phyloP scores from a whole-genome alignment of 1,140 invertebrate species.

The Latrodectus geometricus region DNA sequence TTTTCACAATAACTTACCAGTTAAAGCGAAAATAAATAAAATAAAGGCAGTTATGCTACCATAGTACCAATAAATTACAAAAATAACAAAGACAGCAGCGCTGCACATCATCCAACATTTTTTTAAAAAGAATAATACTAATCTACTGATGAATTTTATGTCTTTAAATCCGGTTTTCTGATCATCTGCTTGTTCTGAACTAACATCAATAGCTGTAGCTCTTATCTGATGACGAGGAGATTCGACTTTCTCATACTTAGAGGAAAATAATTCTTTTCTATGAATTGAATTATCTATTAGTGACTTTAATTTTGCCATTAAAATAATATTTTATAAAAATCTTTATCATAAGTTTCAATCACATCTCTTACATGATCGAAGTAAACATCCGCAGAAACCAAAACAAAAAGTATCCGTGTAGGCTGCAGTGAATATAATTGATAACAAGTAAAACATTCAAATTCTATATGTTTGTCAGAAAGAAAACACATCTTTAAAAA shows the following conservation, averaged over 20 bases:
- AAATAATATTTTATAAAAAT: neutral
- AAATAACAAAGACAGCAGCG: conserved; percentile 75
- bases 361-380: no score
- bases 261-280: conserved; percentile 3
- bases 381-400: no score
- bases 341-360: neutral
- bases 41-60: conserved; percentile 79
- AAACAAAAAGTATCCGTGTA: no score
- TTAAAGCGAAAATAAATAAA: conserved; percentile 75
- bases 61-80: conserved; percentile 85
- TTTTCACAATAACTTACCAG: conserved; percentile 65
- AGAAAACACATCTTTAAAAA: no score
- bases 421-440: no score
- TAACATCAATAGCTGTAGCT: neutral
- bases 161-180: conserved; percentile 53
- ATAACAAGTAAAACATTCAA: no score
- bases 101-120: conserved; percentile 74
- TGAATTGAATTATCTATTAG: neutral
- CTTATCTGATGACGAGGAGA: conserved; percentile 4
- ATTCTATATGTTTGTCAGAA: no score
- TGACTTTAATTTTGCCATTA: conserved; percentile 39
- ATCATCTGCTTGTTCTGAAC: conserved; percentile 1
- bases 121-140: conserved; percentile 66
- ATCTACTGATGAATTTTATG: conserved; percentile 58
- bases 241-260: conserved; percentile 4